Evolutionary conservation across 1,140 invertebrate genomes (phyloP).

Genomic region (Sinonovacula constricta): DNA sequence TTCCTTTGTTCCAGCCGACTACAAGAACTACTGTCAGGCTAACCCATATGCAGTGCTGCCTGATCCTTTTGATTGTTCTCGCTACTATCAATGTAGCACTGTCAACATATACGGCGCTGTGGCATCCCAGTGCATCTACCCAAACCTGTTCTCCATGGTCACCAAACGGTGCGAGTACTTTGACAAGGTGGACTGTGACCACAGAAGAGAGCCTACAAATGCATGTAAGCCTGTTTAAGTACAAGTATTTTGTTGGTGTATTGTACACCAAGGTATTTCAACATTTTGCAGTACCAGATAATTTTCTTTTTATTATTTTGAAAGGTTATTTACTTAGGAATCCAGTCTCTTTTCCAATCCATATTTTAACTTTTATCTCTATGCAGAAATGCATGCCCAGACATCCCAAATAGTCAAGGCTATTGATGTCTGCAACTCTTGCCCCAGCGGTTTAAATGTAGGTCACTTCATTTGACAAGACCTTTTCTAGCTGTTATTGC

Average conservation of each 20-base stretch:
- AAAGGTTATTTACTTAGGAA: background rate
- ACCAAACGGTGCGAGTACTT: conserved; percentile 53
- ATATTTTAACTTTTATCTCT: background rate
- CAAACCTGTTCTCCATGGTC: conserved; percentile 57
- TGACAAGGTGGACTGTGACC: conserved; percentile 57
- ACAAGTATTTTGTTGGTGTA: background rate
- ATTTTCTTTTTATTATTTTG: background rate
- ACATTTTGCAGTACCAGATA: background rate
- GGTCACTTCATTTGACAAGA: no score
- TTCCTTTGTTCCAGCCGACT: conserved; percentile 43
- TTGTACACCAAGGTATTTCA: no score
- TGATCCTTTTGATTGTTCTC: conserved; percentile 52
- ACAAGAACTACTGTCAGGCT: conserved; percentile 44
- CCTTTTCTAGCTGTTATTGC: no score
- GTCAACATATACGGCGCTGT: background rate
- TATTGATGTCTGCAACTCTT: no score
- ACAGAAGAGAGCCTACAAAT: conserved; percentile 54
- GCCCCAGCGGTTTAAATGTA: no score
- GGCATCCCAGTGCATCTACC: conserved; percentile 61
- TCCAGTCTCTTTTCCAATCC: background rate
- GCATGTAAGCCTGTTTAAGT: conserved; percentile 57
- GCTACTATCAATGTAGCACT: conserved; percentile 51
- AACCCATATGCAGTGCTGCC: conserved; percentile 45
- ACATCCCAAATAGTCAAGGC: no score
- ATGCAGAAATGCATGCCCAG: no score